phyloP scores from a whole-genome alignment of 2,113 vertebrate species.

The Nannobrachium achirus region DNA sequence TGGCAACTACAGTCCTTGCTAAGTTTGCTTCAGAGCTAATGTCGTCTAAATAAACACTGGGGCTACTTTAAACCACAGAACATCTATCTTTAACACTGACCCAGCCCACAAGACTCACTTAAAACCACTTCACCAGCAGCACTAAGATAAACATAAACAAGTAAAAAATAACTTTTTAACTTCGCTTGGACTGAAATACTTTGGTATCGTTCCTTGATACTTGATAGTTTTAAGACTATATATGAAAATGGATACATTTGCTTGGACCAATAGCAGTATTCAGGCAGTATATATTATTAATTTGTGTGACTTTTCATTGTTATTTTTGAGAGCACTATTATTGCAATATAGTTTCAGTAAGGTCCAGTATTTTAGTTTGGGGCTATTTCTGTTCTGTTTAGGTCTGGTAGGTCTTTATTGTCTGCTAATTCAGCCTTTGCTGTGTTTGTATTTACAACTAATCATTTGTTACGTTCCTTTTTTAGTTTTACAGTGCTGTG shows the following conservation, averaged over 20 bases:
- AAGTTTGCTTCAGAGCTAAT: conserved; percentile 24
- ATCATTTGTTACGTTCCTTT: no score
- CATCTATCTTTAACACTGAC: conserved; percentile 9
- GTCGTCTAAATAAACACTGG: conserved; percentile 15
- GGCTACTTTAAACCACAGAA: conserved; percentile 15
- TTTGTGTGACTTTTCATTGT: no score
- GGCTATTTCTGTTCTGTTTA: no score
- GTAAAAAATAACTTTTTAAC: neutral
- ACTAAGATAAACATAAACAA: conserved; percentile 13
- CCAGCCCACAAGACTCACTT: conserved; percentile 3
- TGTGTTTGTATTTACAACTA: no score
- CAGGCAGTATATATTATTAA: neutral
- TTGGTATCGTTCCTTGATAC: neutral
- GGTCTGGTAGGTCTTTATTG: no score
- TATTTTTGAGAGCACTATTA: no score
- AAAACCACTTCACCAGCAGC: neutral
- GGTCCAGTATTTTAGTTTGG: no score
- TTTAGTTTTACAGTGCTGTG: no score
- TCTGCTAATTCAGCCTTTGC: no score
- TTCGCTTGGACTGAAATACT: neutral
- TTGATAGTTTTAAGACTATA: neutral
- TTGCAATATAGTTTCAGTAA: no score
- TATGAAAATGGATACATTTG: neutral
- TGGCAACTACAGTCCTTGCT: conserved; percentile 28
- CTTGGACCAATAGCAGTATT: neutral